A percentile compares a stretch with the other conserved stretches of the same genome.
Conservation (phyloP, 2,113 vertebrate species). For the Shinisaurus crocodilurus region DNA sequence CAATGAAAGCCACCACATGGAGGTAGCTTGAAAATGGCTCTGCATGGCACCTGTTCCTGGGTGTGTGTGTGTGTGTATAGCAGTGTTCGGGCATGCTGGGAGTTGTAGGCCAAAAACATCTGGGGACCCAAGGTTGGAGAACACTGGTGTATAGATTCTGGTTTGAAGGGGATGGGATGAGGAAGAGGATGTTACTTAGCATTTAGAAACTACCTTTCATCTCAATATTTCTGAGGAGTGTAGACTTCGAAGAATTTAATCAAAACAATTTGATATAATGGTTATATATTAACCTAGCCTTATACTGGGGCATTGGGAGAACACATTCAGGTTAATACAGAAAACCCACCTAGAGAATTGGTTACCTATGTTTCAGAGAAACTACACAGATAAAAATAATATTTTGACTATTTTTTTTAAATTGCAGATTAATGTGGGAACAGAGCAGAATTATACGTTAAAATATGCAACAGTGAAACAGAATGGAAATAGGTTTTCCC, state of each 20-base stretch:
- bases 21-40: background rate
- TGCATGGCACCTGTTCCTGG: background rate
- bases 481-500: no score
- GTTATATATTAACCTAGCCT: slow-evolving; percentile 24
- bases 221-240: slow-evolving; percentile 51
- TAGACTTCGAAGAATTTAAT: slow-evolving; percentile 49
- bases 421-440: no score
- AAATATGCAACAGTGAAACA: no score
- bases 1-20: background rate
- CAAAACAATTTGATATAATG: background rate
- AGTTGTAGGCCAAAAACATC: no score
- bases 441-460: no score
- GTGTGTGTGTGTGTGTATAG: background rate
- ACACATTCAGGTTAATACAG: background rate
- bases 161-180: slow-evolving; percentile 50
- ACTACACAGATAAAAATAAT: no score
- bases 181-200: slow-evolving; percentile 49
- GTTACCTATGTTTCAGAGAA: background rate
- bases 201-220: slow-evolving; percentile 48
- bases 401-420: no score
- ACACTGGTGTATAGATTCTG: no score
- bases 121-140: no score
- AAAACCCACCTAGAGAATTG: background rate
- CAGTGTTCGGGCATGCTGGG: no score
- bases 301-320: background rate